Conservation (phyloP, 2,888 invertebrate genomes). For the Orchesellides sinensis region DNA sequence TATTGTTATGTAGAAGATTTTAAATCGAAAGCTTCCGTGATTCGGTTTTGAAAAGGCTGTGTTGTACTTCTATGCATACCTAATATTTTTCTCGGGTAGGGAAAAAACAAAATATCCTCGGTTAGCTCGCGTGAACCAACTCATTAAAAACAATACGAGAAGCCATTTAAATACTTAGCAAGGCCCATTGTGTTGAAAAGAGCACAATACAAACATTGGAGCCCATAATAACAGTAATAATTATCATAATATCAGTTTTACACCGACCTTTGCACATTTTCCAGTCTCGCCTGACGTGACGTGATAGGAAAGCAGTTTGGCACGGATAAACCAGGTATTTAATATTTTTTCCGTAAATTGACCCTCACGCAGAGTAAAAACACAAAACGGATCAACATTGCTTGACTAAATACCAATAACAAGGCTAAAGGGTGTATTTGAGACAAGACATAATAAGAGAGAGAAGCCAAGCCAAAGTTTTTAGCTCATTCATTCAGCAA, state of each 20-base stretch:
- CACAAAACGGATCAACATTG: too few relatives aligned
- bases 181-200: background rate
- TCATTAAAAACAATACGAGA: slow-evolving; percentile 5
- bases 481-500: background rate
- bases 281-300: background rate
- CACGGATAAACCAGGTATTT: too few relatives aligned
- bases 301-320: too few relatives aligned
- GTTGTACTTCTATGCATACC: background rate
- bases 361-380: background rate
- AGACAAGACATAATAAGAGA: too few relatives aligned
- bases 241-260: slow-evolving; percentile 16
- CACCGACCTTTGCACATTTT: background rate
- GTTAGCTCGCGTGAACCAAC: background rate
- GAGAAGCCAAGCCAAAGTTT: background rate
- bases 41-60: slow-evolving; percentile 7
- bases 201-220: background rate
- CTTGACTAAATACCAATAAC: background rate
- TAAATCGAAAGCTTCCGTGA: slow-evolving; percentile 61
- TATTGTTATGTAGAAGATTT: slow-evolving; percentile 9
- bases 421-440: background rate
- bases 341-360: background rate
- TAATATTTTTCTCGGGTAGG: background rate
- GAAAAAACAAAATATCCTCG: too few relatives aligned
- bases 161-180: background rate
- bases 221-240: background rate